Evolutionary conservation across 2,113 vertebrate genomes (phyloP), one percentile per base, ranked within the genome.

Genomic region (Cyprinus carpio): DNA sequence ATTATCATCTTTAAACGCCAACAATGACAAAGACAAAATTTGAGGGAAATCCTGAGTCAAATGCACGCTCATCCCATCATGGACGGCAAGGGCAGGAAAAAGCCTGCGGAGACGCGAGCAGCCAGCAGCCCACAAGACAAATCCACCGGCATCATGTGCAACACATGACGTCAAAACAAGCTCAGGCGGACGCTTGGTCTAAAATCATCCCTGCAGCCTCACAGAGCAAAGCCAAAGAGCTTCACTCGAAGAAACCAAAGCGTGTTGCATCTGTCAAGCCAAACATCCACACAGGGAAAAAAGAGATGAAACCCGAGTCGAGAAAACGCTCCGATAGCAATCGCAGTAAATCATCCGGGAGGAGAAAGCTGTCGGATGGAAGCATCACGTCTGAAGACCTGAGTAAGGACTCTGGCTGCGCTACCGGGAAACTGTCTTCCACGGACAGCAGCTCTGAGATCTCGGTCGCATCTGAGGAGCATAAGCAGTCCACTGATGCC

Each of bases 391-490:
- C 93, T 1, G 93, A 94, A 82, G 93, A 93, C 43, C 86, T 90
- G 76, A 92, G 91, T 89, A 94, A 93, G 83, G 93, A 94, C 86
- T 92, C 92, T n/a, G 91, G 91, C 81, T 93, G 91, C 89, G 71
- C 91, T 77, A 88, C 93, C 27, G 87, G 93, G 56, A 95, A 95
- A n/a, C 88, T 91, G n/a, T 95, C 95, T 85, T 93, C 95, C 87
- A 95, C 96, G 2, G 96, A 97, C 94, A 97, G 96, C 94, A 96
- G 96, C 93, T 97, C 96, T 6, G 96, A 97, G 89, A 96, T 94
- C 40, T 97, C 96, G n/a, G 97, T 97, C 87, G 37, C 95, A 82
- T 96, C 96, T 56, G 97, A 97, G 79, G 93, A 94, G 88, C 95
- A 93, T 90, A 95, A 92, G 92, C 92, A 91, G 40, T 92, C 93